Conservation (phyloP, 2,888 invertebrate species). For the Yponomeuta sedellus region DNA sequence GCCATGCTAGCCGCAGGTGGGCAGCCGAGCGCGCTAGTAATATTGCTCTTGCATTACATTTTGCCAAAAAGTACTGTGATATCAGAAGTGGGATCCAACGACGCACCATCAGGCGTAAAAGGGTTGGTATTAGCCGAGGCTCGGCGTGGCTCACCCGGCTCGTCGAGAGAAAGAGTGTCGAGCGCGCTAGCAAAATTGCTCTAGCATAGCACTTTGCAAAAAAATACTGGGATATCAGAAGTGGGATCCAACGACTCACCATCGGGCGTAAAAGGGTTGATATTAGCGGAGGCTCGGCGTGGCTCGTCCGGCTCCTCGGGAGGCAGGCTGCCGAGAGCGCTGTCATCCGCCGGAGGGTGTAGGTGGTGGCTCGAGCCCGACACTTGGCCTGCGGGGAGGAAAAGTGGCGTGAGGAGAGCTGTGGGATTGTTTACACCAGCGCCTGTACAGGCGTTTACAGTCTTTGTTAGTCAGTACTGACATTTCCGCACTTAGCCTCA, state of each 20-base stretch:
- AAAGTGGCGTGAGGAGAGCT: background rate
- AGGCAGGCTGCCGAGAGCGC: constrained; percentile 56
- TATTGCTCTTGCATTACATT: too few species aligned
- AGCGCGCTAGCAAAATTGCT: constrained; percentile 37
- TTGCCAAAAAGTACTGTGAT: background rate
- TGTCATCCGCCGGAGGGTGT: constrained; percentile 64
- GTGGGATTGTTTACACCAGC: background rate
- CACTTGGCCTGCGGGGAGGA: constrained; percentile 43
- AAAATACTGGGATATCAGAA: background rate
- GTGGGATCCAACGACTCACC: constrained; percentile 52
- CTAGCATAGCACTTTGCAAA: too few species aligned
- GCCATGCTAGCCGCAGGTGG: constrained; percentile 37
- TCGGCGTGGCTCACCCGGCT: constrained; percentile 48
- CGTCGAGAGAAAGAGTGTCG: constrained; percentile 61
- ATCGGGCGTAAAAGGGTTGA: constrained; percentile 91
- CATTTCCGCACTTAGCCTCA: too few species aligned
- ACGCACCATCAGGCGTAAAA: constrained; percentile 85
- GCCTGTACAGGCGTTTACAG: too few species aligned
- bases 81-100: background rate
- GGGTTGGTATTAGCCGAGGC: constrained; percentile 89
- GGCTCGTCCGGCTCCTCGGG: constrained; percentile 61
- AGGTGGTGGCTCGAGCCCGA: constrained; percentile 61
- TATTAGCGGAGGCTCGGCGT: constrained; percentile 79
- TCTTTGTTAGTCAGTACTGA: too few species aligned
- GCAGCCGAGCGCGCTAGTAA: too few species aligned